phyloP scores from a whole-genome alignment of 1,140 invertebrate genomes.

The Thaumatotibia leucotreta region DNA sequence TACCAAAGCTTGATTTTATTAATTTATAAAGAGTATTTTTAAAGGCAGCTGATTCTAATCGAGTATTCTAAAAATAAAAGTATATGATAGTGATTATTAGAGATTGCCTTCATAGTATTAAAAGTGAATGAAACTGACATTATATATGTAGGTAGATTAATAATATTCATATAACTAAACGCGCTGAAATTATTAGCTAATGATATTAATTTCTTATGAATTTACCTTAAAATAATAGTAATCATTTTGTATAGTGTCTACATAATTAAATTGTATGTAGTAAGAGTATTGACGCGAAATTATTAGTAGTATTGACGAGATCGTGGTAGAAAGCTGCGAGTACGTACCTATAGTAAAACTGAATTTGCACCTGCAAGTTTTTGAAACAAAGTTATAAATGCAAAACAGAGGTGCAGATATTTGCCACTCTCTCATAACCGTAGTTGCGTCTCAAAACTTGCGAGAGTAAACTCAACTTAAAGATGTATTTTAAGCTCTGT shows the following conservation, averaged over 20 bases:
- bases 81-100: not conserved
- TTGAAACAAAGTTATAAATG: too few species aligned
- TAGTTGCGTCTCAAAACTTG: too few species aligned
- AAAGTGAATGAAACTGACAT: not conserved
- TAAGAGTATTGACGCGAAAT: too few species aligned
- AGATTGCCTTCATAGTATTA: constrained; percentile 8
- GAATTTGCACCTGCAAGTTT: too few species aligned
- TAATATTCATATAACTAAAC: not conserved
- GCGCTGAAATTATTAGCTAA: not conserved
- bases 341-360: too few species aligned
- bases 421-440: too few species aligned
- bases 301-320: too few species aligned
- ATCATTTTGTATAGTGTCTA: not conserved
- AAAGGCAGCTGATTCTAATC: not conserved
- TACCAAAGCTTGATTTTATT: constrained; percentile 6
- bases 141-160: not conserved
- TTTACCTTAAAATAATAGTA: not conserved
- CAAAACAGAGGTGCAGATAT: too few species aligned
- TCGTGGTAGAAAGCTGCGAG: too few species aligned
- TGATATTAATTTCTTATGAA: not conserved
- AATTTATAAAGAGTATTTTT: not conserved
- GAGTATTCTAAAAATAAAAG: not conserved
- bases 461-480: too few species aligned
- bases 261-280: too few species aligned
- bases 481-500: too few species aligned